These are phyloP conservation scores for Diabrotica balteata DNA, from an alignment of 2,888 invertebrate species.

Conservation along the genomic window DNA sequence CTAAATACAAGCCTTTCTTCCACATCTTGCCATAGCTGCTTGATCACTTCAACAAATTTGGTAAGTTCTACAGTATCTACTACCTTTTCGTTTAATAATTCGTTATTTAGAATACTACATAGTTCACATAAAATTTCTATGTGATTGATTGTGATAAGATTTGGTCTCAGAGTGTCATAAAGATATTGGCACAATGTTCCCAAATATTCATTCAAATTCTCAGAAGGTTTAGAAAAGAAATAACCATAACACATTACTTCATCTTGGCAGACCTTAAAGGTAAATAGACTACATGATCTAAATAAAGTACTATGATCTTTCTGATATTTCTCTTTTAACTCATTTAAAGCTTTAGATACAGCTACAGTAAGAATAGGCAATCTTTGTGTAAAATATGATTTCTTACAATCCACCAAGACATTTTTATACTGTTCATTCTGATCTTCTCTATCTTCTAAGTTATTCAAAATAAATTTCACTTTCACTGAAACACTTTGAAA, in stretches of 20 bases:
- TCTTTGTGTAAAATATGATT: slow-evolving; percentile 80
- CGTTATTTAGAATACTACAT: slow-evolving; percentile 89
- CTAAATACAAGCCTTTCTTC: slow-evolving; percentile 96
- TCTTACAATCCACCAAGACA: slow-evolving; percentile 80
- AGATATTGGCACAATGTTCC: slow-evolving; percentile 83
- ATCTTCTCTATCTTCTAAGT: slow-evolving; percentile 80
- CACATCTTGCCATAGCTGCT: slow-evolving; percentile 89
- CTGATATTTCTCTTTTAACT: slow-evolving; percentile 69
- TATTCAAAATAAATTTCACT: slow-evolving; percentile 79
- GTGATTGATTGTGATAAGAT: slow-evolving; percentile 95
- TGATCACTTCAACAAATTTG: slow-evolving; percentile 79
- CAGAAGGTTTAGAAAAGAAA: slow-evolving; percentile 79
- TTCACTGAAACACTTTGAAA: slow-evolving; percentile 92
- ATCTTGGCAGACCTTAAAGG: slow-evolving; percentile 93
- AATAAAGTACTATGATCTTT: slow-evolving; percentile 85
- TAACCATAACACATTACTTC: slow-evolving; percentile 91
- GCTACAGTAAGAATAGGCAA: slow-evolving; percentile 71
- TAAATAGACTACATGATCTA: slow-evolving; percentile 86
- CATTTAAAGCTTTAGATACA: slow-evolving; percentile 72
- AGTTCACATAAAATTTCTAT: slow-evolving; percentile 96
- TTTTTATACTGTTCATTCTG: slow-evolving; percentile 78
- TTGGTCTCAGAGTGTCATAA: slow-evolving; percentile 91
- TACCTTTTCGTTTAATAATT: slow-evolving; percentile 90
- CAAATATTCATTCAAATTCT: slow-evolving; percentile 64
- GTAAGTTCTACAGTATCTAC: slow-evolving; percentile 78